phyloP scores from a whole-genome alignment of 1,140 invertebrate species.

The Philopotamus ludificatus region DNA sequence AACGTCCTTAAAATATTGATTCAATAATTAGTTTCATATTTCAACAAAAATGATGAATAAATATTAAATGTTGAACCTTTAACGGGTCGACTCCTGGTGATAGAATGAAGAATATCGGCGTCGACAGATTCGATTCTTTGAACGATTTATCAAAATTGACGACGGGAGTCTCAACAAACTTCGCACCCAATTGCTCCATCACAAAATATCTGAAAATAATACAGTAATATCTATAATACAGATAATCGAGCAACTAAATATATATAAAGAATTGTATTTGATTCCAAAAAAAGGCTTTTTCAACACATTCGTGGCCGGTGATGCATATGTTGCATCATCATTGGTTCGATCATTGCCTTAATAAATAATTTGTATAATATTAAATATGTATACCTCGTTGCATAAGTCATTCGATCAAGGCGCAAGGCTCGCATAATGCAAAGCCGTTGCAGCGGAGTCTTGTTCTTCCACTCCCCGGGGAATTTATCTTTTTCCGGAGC shows the following conservation, averaged over 20 bases:
- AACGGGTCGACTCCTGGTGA: constrained; percentile 93
- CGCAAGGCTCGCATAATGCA: constrained; percentile 90
- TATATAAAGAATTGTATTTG: background rate
- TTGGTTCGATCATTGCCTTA: background rate
- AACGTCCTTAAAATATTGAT: constrained; percentile 43
- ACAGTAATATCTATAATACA: background rate
- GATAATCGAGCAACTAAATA: too few relatives aligned
- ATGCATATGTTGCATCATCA: too few relatives aligned
- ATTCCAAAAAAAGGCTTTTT: too few relatives aligned
- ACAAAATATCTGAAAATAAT: constrained; percentile 35
- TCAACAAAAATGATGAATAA: background rate
- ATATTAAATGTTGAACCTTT: constrained; percentile 52
- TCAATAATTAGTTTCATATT: background rate
- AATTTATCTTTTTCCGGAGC: constrained; percentile 91
- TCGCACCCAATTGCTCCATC: constrained; percentile 80
- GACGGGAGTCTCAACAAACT: constrained; percentile 76
- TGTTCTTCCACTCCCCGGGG: constrained; percentile 96
- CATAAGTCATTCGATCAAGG: constrained; percentile 87
- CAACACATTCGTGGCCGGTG: background rate
- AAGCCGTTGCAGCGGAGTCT: constrained; percentile 80
- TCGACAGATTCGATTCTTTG: constrained; percentile 79
- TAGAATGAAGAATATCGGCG: constrained; percentile 92
- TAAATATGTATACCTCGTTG: constrained; percentile 49
- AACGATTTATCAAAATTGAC: constrained; percentile 83
- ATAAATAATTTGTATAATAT: background rate